Evolutionary conservation across 2,113 vertebrate species (phyloP).

Genomic region (Eudyptes chrysolophus): DNA sequence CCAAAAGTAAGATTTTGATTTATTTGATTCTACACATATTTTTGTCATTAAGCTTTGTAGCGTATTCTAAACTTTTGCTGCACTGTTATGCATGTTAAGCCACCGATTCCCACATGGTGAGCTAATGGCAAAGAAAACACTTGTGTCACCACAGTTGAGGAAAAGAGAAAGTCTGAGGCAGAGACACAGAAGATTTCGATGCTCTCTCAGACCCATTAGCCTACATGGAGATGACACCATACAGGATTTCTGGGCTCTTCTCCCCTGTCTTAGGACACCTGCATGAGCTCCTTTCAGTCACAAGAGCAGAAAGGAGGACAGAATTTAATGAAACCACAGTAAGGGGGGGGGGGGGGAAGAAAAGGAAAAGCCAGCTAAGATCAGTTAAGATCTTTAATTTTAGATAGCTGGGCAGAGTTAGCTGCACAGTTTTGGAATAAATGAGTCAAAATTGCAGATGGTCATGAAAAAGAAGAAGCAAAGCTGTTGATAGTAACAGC

Average conservation of each 20-base stretch:
- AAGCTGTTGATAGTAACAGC: background rate
- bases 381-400: background rate
- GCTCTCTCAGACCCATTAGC: background rate
- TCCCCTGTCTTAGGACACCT: background rate
- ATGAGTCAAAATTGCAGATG: conserved; percentile 15
- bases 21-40: conserved; percentile 54
- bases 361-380: background rate
- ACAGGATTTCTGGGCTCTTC: background rate
- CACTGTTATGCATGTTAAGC: conserved; percentile 7
- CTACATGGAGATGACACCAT: background rate
- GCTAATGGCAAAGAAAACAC: conserved; percentile 16
- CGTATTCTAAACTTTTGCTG: background rate
- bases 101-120: background rate
- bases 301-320: background rate
- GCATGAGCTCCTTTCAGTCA: background rate
- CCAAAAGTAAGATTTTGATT: conserved; percentile 53
- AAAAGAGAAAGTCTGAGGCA: background rate
- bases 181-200: background rate
- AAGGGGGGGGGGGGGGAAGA: background rate
- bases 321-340: background rate
- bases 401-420: background rate
- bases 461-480: conserved; percentile 6
- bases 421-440: background rate
- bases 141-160: background rate
- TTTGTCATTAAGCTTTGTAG: conserved; percentile 46